Evolutionary conservation across 2,113 vertebrate genomes (phyloP).

Genomic region (Mola mola): DNA sequence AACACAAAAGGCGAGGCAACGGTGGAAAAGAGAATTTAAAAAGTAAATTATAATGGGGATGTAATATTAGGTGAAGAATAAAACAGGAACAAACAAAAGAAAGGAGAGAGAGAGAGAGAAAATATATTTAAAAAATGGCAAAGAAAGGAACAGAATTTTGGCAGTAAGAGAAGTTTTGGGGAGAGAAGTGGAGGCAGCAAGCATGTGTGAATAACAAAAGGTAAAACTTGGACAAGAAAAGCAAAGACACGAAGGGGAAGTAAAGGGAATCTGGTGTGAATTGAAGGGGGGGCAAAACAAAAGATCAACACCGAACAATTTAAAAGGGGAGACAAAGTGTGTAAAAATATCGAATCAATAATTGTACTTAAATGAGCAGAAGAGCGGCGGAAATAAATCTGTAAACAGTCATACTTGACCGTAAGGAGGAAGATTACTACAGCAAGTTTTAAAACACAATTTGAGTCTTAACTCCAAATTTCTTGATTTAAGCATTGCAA

Average conservation of each 20-base stretch:
- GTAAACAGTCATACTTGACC: too few species aligned
- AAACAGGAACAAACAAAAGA: constrained; percentile 36
- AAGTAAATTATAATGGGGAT: constrained; percentile 30
- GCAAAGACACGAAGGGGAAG: not conserved
- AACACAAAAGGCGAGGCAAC: too few species aligned
- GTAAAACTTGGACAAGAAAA: constrained; percentile 2
- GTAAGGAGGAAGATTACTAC: too few species aligned
- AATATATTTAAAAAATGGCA: too few species aligned
- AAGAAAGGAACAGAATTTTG: constrained; percentile 16
- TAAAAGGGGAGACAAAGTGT: too few species aligned
- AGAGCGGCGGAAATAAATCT: not conserved
- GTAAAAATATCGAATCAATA: not conserved
- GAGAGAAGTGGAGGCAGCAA: constrained; percentile 4
- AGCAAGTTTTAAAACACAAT: not conserved
- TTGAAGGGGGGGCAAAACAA: too few species aligned
- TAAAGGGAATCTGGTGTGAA: constrained; percentile 1
- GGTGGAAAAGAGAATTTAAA: constrained; percentile 35
- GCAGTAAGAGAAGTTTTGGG: not conserved
- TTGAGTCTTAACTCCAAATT: not conserved
- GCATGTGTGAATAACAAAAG: constrained; percentile 7
- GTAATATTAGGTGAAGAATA: constrained; percentile 33
- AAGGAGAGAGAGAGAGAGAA: not conserved
- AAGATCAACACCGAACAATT: too few species aligned
- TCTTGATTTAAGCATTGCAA: not conserved
- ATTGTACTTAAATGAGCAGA: not conserved